These are phyloP conservation scores for Rhamphomyia laevipes DNA, from an alignment of 2,888 invertebrate species.

Conservation along the genomic window DNA sequence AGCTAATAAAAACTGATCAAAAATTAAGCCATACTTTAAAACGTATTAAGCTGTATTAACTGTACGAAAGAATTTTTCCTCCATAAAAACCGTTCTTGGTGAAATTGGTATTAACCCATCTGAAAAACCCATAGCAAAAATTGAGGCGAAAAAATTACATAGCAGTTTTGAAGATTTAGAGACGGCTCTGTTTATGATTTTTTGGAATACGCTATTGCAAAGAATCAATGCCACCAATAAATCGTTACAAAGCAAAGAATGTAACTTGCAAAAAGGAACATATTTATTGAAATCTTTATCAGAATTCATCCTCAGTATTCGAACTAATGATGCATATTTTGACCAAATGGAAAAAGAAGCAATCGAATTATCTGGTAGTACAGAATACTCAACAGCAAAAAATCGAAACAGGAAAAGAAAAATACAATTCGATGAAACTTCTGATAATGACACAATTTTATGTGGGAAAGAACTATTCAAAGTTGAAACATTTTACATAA, in stretches of 20 bases:
- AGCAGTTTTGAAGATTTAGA: not conserved
- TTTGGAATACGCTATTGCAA: not conserved
- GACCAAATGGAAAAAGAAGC: not conserved
- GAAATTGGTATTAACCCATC: not conserved
- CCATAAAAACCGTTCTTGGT: not conserved
- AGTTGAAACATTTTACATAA: not conserved
- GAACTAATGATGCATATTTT: not conserved
- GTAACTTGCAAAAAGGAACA: not conserved
- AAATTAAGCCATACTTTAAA: not conserved
- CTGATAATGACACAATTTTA: not conserved
- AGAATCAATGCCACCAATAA: not conserved
- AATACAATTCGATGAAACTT: not conserved
- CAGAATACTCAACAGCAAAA: not conserved
- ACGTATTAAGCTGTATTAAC: not conserved
- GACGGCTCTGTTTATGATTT: not conserved
- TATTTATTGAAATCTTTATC: not conserved
- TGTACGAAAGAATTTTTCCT: not conserved
- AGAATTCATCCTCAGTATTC: not conserved
- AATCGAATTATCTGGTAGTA: not conserved
- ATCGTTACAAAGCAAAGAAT: not conserved
- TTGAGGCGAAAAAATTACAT: not conserved
- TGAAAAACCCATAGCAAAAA: not conserved
- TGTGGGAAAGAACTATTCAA: not conserved
- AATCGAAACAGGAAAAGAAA: not conserved
- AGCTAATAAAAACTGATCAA: not conserved